phyloP scores from a whole-genome alignment of 2,113 vertebrate genomes.

The Heterotilapia buettikoferi region DNA sequence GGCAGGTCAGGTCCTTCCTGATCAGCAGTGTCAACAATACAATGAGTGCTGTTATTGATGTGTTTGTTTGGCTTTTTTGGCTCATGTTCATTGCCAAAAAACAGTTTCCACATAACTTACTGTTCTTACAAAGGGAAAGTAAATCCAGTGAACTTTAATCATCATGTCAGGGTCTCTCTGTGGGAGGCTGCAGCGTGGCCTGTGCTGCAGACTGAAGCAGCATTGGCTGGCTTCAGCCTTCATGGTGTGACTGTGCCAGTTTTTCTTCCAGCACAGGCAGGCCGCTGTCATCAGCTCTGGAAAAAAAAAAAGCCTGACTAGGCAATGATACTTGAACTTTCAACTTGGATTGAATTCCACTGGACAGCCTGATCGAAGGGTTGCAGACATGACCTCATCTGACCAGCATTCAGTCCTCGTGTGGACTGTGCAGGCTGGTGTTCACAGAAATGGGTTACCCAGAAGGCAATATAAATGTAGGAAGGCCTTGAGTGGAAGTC shows the following conservation, averaged over 20 bases:
- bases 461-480: neutral
- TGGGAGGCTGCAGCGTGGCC: neutral
- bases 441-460: conserved; percentile 1
- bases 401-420: neutral
- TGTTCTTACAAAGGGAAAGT: neutral
- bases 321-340: neutral
- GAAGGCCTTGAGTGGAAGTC: conserved; percentile 5
- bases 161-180: neutral
- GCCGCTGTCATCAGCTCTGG: neutral
- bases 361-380: neutral
- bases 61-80: neutral
- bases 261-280: neutral
- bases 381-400: conserved; percentile 21
- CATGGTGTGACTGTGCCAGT: neutral
- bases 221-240: neutral
- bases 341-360: neutral
- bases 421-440: neutral
- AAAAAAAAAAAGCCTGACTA: neutral
- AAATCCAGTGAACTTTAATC: neutral
- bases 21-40: neutral
- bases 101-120: neutral
- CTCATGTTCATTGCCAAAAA: neutral
- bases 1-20: neutral
- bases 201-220: neutral
- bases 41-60: neutral